Conservation (phyloP, 2,797 vertebrate species). For the Austrolebias charrua region DNA sequence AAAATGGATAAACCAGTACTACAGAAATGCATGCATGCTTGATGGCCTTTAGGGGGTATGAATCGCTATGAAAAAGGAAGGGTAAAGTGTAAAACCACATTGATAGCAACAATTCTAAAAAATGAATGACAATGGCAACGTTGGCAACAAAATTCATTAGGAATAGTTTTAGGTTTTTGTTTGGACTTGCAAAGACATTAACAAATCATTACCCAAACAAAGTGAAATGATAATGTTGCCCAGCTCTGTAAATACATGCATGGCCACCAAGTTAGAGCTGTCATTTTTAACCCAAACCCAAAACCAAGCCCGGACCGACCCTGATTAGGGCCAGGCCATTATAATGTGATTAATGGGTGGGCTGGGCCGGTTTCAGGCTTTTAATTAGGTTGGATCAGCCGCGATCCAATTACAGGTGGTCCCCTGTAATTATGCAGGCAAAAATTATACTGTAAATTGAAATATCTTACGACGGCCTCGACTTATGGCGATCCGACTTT, state of each 20-base stretch:
- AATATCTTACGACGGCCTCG: too few relatives aligned
- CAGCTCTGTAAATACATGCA: not conserved
- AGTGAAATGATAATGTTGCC: not conserved
- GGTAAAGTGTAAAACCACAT: slow-evolving; percentile 24
- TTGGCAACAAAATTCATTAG: slow-evolving; percentile 53
- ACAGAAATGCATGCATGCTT: slow-evolving; percentile 37
- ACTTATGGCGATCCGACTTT: too few relatives aligned
- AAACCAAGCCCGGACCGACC: too few relatives aligned
- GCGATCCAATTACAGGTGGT: too few relatives aligned
- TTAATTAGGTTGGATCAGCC: too few relatives aligned
- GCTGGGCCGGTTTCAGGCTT: too few relatives aligned
- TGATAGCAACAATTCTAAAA: slow-evolving; percentile 59
- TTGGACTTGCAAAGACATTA: slow-evolving; percentile 8
- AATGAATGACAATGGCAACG: slow-evolving; percentile 60
- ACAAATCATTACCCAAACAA: slow-evolving; percentile 18
- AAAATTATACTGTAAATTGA: too few relatives aligned
- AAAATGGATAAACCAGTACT: slow-evolving; percentile 19
- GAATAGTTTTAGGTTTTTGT: slow-evolving; percentile 18
- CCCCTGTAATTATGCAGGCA: too few relatives aligned
- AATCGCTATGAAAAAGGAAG: slow-evolving; percentile 17
- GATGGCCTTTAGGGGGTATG: slow-evolving; percentile 1
- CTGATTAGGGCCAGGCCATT: too few relatives aligned
- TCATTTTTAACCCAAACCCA: too few relatives aligned
- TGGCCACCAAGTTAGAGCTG: not conserved
- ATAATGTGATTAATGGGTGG: too few relatives aligned